A percentile compares a stretch with the other conserved stretches of the same genome.
These are phyloP conservation scores for Nipponia nippon DNA, from an alignment of 2,113 vertebrate genomes.

Conservation along the genomic window DNA sequence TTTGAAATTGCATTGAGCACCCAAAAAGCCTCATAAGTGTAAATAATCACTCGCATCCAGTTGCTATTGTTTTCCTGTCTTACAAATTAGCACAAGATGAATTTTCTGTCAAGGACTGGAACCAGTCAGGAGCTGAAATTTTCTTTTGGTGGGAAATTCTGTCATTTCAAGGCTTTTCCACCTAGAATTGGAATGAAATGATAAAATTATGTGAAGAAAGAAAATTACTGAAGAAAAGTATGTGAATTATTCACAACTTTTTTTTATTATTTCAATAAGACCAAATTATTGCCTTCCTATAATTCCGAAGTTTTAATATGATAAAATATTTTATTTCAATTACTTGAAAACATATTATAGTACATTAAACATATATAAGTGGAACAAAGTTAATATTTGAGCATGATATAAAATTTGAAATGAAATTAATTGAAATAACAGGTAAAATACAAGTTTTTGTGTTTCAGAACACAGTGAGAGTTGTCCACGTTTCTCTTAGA, in stretches of 20 bases:
- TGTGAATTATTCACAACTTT: neutral
- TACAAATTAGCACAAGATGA: neutral
- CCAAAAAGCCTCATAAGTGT: neutral
- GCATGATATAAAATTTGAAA: neutral
- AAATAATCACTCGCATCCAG: neutral
- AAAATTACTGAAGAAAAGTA: neutral
- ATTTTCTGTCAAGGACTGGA: neutral
- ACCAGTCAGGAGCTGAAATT: neutral
- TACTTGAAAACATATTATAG: neutral
- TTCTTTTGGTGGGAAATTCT: neutral
- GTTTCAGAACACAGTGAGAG: neutral
- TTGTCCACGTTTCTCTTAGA: neutral
- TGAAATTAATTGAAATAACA: neutral
- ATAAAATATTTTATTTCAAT: slow-evolving; percentile 5
- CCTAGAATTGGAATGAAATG: neutral
- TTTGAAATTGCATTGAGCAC: neutral
- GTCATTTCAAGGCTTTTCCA: neutral
- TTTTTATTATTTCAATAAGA: neutral
- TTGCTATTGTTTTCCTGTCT: neutral
- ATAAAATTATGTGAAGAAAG: neutral
- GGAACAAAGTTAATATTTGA: neutral
- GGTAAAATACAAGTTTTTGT: neutral
- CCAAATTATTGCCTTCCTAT: neutral
- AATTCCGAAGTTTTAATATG: neutral
- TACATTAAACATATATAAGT: neutral